A percentile compares a stretch with the other conserved stretches of the same genome.
Evolutionary conservation across 2,113 vertebrate genomes (phyloP).

Genomic region (Budorcas taxicolor): DNA sequence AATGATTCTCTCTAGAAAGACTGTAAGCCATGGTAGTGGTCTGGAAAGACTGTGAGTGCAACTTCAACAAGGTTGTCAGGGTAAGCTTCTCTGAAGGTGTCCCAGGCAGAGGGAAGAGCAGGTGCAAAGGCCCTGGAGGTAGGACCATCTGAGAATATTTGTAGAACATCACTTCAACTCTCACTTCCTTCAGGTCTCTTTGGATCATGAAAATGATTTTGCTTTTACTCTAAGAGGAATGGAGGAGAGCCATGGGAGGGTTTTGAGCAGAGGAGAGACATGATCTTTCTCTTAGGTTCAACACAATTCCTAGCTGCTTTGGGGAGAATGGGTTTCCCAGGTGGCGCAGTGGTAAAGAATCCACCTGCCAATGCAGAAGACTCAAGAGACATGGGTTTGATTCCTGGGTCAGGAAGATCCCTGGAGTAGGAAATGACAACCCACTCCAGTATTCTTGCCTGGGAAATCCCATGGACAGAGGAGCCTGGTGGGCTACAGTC

Average conservation of each 20-base stretch:
- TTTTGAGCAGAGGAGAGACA: not conserved
- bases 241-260: not conserved
- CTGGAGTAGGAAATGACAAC: not conserved
- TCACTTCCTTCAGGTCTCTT: not conserved
- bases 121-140: not conserved
- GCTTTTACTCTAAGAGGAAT: not conserved
- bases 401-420: not conserved
- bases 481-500: not conserved
- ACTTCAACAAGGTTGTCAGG: not conserved
- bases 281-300: not conserved
- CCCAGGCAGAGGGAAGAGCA: not conserved
- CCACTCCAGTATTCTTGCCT: not conserved
- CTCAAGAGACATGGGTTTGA: not conserved
- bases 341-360: not conserved
- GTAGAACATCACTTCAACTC: not conserved
- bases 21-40: too few relatives aligned
- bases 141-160: not conserved
- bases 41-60: not conserved
- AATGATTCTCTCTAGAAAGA: not conserved
- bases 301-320: not conserved
- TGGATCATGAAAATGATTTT: not conserved
- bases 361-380: not conserved
- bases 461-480: not conserved
- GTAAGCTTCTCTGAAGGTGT: not conserved
- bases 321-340: not conserved